Conservation (phyloP, 2,888 invertebrate species). For the Nomada lathburiana region DNA sequence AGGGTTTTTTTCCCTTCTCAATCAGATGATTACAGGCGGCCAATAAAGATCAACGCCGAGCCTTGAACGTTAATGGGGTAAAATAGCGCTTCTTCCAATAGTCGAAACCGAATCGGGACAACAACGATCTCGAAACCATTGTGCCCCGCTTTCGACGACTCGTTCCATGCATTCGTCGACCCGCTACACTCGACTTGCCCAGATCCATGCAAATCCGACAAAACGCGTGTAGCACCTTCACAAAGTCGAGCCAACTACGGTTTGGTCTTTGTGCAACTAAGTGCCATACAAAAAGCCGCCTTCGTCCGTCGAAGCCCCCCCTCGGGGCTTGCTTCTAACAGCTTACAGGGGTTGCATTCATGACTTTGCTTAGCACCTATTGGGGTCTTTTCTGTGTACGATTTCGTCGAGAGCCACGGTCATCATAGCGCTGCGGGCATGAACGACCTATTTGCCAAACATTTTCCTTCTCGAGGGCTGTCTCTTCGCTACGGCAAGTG, state of each 20-base stretch:
- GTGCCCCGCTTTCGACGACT: not conserved
- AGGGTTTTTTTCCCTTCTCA: too few relatives aligned
- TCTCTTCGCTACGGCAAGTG: conserved; percentile 62
- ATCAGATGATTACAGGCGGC: too few relatives aligned
- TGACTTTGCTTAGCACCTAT: conserved; percentile 66
- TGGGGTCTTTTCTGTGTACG: conserved; percentile 64
- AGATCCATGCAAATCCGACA: conserved; percentile 25
- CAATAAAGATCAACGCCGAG: too few relatives aligned
- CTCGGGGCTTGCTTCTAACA: conserved; percentile 72
- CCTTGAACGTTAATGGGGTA: too few relatives aligned
- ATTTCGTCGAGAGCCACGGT: conserved; percentile 75
- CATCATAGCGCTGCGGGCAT: conserved; percentile 66
- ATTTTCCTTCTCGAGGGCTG: conserved; percentile 72
- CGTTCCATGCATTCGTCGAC: conserved; percentile 1
- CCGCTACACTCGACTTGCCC: not conserved
- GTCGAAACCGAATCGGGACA: too few relatives aligned
- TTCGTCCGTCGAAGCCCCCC: conserved; percentile 43
- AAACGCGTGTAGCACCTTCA: conserved; percentile 51
- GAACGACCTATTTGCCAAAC: conserved; percentile 80
- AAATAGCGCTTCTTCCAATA: too few relatives aligned
- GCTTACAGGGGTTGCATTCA: conserved; percentile 78
- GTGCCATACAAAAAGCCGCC: conserved; percentile 75
- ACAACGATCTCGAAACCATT: too few relatives aligned
- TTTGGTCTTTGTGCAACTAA: conserved; percentile 75
- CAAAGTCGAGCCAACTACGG: conserved; percentile 73